Percentiles rank a stretch among this genome's conserved stretches.
These are phyloP conservation scores for Lota lota DNA, from an alignment of 2,113 vertebrate genomes.

Conservation along the genomic window DNA sequence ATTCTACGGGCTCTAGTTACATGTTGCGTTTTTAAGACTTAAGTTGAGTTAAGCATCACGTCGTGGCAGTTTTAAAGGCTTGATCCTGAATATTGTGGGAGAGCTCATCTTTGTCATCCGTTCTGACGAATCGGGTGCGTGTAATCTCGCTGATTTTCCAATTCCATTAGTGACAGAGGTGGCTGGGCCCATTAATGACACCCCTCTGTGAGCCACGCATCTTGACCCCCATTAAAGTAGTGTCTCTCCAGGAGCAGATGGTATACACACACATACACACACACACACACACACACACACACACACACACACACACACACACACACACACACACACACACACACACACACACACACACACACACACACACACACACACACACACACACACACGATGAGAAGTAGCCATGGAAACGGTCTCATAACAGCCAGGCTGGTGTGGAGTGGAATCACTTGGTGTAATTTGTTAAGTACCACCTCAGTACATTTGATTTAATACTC, in stretches of 20 bases:
- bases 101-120: constrained; percentile 3
- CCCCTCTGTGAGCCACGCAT: constrained; percentile 64
- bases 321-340: constrained; percentile 4
- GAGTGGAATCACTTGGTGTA: constrained; percentile 71
- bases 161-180: constrained; percentile 57
- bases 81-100: not conserved
- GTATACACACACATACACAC: constrained; percentile 31
- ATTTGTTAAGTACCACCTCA: constrained; percentile 78
- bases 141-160: constrained; percentile 64
- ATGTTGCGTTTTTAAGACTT: no score
- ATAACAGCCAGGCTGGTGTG: constrained; percentile 68
- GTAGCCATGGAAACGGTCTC: constrained; percentile 72
- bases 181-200: constrained; percentile 58
- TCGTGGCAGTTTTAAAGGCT: not conserved
- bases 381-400: constrained; percentile 38
- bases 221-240: constrained; percentile 76
- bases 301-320: constrained; percentile 9
- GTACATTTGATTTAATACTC: constrained; percentile 72
- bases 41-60: no score
- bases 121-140: constrained; percentile 33
- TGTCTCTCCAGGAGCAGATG: constrained; percentile 73
- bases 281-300: constrained; percentile 12
- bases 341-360: no score
- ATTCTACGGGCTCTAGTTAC: not conserved
- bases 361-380: no score